Base-by-base conservation (phyloP, 2,888 invertebrate species). In the Papilio gigon region DNA sequence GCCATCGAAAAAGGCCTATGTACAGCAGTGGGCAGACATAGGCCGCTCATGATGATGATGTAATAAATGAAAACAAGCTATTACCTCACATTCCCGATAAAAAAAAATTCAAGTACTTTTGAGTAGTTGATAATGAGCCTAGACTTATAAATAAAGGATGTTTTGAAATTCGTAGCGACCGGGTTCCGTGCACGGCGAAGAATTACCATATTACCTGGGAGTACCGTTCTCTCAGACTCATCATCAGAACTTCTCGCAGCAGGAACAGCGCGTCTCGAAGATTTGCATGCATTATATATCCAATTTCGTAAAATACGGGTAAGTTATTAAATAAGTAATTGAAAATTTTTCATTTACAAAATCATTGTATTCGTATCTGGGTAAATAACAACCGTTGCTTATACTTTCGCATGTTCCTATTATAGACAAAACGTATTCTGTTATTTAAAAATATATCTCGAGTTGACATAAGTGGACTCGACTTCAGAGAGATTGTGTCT, bases 261-360 rank as follows among this genome's bases (percentile, higher is more conserved):
- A 94, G 79, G 97, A 98, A 84, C 95, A 95, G 78, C 93, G 94
- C 77, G 94, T 97, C 56, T 95, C 97, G 65, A 94, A 95, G 80
- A 93, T 96, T 44, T 94, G 97, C 84, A 94, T 97, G 77, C 95
- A 95, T 81, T 97, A 96, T 88, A 93, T 98, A 81, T 94, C 97
- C 73, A 98, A 98, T 92, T 98, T 98, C 81, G 96, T 96, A 72
- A 95, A 95, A 87, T 95, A 95, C 72, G 98, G 98, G 98, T 98
- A 93, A 95, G 94, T 71, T 33, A 20, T 65, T 44, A 44, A 63
- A 22, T 60, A 17, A 12, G 12, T n/a, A 20, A 62, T 27, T 40
- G 42, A 14, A 42, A 53, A 53, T 20, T 9, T 35, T 47, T 27
- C 17, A 64, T 27, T 47, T 22, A 22, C 4, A 20, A 33, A 30